Evolutionary conservation across 2,797 vertebrate species (phyloP).

Genomic region (Oceanodroma leucorhoa): DNA sequence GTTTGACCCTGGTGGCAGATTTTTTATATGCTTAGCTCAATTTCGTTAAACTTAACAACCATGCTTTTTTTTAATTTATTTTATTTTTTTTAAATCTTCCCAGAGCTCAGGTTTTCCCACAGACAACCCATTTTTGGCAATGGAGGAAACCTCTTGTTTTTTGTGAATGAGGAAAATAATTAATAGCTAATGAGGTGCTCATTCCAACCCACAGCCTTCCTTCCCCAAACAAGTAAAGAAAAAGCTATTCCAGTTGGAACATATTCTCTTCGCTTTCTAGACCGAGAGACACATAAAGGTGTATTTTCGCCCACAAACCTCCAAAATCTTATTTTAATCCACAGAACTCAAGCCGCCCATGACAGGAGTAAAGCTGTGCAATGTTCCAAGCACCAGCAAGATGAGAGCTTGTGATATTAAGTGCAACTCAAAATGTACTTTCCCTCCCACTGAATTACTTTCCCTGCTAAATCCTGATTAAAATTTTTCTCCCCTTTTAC

Average conservation of each 20-base stretch:
- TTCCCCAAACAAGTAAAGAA: background rate
- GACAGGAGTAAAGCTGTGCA: slow-evolving; percentile 23
- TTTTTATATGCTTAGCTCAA: slow-evolving; percentile 67
- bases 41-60: slow-evolving; percentile 63
- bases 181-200: slow-evolving; percentile 47
- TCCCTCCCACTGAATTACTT: slow-evolving; percentile 39
- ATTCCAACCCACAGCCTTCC: background rate
- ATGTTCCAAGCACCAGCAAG: slow-evolving; percentile 15
- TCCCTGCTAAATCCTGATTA: slow-evolving; percentile 23
- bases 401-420: slow-evolving; percentile 50
- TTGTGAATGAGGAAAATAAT: slow-evolving; percentile 40
- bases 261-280: background rate
- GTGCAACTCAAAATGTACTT: slow-evolving; percentile 44
- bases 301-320: slow-evolving; percentile 31
- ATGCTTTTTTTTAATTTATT: background rate
- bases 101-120: background rate
- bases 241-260: background rate
- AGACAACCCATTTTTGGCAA: background rate
- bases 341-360: slow-evolving; percentile 1
- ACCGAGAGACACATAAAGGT: slow-evolving; percentile 5
- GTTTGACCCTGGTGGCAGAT: slow-evolving; percentile 82
- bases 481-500: slow-evolving; percentile 1
- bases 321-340: slow-evolving; percentile 51
- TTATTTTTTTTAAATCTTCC: background rate
- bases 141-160: background rate